A percentile compares a stretch with the other conserved stretches of the same genome.
These are phyloP conservation scores for Harpagoxenus sublaevis DNA, from an alignment of 2,888 invertebrate species.

Conservation along the genomic window DNA sequence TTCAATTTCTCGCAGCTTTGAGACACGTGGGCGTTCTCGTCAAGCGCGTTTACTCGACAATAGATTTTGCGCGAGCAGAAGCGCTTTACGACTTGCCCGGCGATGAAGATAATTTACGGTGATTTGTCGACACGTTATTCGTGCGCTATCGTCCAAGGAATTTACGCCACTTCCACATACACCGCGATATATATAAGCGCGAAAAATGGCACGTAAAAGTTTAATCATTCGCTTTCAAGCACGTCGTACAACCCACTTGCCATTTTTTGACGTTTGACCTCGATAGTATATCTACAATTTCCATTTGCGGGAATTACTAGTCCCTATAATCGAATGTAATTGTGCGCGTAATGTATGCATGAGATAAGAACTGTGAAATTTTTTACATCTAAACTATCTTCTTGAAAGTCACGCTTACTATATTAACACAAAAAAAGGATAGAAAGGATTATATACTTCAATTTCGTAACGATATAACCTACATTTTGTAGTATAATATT, in stretches of 20 bases:
- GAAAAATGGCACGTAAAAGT: conserved; percentile 42
- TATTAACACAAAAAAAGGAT: background rate
- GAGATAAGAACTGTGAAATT: background rate
- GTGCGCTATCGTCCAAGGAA: conserved; percentile 48
- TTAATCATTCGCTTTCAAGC: conserved; percentile 28
- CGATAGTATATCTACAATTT: conserved; percentile 1
- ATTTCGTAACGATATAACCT: background rate
- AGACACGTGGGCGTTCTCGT: conserved; percentile 47
- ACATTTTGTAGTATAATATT: conserved; percentile 9
- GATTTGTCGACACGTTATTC: conserved; percentile 44
- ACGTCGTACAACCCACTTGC: background rate
- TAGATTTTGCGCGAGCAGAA: conserved; percentile 57
- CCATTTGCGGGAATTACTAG: conserved; percentile 12
- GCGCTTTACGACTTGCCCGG: conserved; percentile 52
- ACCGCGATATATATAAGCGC: conserved; percentile 16
- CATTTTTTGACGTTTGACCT: conserved; percentile 21
- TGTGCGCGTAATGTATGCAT: background rate
- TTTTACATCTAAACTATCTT: background rate
- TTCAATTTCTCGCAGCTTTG: conserved; percentile 9
- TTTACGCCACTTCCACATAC: conserved; percentile 23
- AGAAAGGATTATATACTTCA: background rate
- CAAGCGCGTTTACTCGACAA: conserved; percentile 48
- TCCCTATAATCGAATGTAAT: conserved; percentile 20
- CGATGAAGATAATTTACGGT: conserved; percentile 56
- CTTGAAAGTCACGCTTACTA: background rate